Evolutionary conservation across 1,140 invertebrate species (phyloP).

Genomic region (Drosophila paulistorum): DNA sequence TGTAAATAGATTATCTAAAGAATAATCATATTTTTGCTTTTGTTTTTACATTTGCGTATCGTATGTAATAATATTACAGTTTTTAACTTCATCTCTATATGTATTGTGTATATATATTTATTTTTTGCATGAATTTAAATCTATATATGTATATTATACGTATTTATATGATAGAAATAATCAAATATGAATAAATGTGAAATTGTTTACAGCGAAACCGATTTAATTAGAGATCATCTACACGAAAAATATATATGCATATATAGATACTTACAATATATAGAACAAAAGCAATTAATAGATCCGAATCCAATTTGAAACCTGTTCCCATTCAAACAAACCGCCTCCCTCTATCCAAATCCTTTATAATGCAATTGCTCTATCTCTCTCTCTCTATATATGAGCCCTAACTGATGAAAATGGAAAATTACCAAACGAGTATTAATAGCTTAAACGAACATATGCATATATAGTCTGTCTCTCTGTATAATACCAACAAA

Average conservation of each 20-base stretch:
- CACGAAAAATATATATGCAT: not conserved
- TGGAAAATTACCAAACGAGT: conserved; percentile 76
- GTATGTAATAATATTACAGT: conserved; percentile 58
- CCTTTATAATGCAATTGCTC: conserved; percentile 33
- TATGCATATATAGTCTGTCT: conserved; percentile 72
- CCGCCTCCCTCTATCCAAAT: not conserved
- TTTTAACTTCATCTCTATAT: conserved; percentile 69
- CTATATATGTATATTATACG: conserved; percentile 38
- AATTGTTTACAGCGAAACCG: conserved; percentile 70
- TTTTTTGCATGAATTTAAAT: conserved; percentile 24
- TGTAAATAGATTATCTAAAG: conserved; percentile 16
- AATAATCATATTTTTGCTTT: conserved; percentile 62
- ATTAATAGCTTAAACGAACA: conserved; percentile 70
- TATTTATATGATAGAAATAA: conserved; percentile 53
- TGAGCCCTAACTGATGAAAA: conserved; percentile 49
- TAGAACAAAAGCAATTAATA: conserved; percentile 13
- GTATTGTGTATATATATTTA: conserved; percentile 44
- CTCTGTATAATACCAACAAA: conserved; percentile 64
- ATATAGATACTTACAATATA: conserved; percentile 8
- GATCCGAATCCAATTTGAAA: not conserved
- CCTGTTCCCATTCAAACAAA: conserved; percentile 14
- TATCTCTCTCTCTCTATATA: conserved; percentile 21
- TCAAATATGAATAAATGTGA: conserved; percentile 56
- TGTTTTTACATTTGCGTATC: conserved; percentile 40
- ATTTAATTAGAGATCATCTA: conserved; percentile 28